Percentiles rank a stretch among this genome's conserved stretches.
These are phyloP conservation scores for Sterna hirundo DNA, from an alignment of 2,113 vertebrate genomes.

Conservation along the genomic window DNA sequence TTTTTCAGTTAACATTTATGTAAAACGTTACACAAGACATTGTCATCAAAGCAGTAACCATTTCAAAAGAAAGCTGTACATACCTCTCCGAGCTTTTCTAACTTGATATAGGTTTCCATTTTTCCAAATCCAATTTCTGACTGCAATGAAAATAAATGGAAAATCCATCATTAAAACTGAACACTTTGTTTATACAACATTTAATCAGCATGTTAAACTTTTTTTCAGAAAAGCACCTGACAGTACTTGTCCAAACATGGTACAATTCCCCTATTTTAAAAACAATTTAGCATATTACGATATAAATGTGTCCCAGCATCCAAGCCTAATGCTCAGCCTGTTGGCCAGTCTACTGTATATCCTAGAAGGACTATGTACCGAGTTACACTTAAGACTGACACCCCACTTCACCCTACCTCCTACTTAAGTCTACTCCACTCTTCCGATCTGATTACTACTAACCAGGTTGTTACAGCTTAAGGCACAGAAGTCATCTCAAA, in stretches of 20 bases:
- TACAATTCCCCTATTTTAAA: not conserved
- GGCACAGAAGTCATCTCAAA: not conserved
- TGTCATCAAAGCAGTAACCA: not conserved
- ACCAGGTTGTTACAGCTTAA: not conserved
- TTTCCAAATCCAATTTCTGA: constrained; percentile 98
- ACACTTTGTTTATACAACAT: not conserved
- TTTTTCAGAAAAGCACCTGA: not conserved
- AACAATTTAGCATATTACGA: not conserved
- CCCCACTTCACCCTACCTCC: not conserved
- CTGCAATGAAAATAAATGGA: constrained; percentile 71
- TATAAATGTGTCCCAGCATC: not conserved
- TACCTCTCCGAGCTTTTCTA: constrained; percentile 97
- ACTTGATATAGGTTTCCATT: constrained; percentile 96
- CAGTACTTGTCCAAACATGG: not conserved
- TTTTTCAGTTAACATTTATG: not conserved
- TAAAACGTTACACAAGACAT: not conserved
- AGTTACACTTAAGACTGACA: not conserved
- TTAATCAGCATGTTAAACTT: not conserved
- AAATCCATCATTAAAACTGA: not conserved
- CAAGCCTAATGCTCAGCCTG: not conserved
- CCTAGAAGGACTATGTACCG: not conserved
- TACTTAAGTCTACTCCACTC: not conserved
- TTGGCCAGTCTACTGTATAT: not conserved
- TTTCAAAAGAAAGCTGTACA: constrained; percentile 34
- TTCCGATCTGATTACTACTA: not conserved